Conservation (phyloP, 2,113 vertebrate genomes). For the Pollachius pollachius region DNA sequence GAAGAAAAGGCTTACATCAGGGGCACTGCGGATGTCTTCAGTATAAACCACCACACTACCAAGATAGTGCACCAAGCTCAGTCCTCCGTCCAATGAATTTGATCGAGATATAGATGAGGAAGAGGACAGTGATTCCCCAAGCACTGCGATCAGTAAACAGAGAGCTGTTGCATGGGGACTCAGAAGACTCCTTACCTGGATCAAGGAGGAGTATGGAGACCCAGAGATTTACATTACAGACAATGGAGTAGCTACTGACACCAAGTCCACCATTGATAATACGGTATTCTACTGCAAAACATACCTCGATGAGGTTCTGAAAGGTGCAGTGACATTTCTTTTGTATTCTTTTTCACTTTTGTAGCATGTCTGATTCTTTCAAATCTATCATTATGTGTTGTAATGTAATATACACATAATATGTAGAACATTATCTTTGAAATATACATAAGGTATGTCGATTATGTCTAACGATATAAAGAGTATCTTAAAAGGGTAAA, state of each 20-base stretch:
- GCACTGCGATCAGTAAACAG: slow-evolving; percentile 63
- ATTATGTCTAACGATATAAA: too few relatives aligned
- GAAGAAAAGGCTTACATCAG: slow-evolving; percentile 81
- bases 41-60: slow-evolving; percentile 82
- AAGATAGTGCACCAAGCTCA: slow-evolving; percentile 67
- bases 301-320: slow-evolving; percentile 90
- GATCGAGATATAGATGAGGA: slow-evolving; percentile 72
- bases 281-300: slow-evolving; percentile 87
- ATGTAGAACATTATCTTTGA: too few relatives aligned
- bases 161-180: slow-evolving; percentile 84
- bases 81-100: slow-evolving; percentile 74
- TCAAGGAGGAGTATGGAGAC: slow-evolving; percentile 89
- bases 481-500: too few relatives aligned
- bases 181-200: slow-evolving; percentile 89
- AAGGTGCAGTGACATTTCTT: too few relatives aligned
- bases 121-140: slow-evolving; percentile 70
- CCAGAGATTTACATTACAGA: slow-evolving; percentile 87
- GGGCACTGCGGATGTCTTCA: slow-evolving; percentile 88
- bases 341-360: too few relatives aligned
- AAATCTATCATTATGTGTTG: too few relatives aligned
- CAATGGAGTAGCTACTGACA: slow-evolving; percentile 78
- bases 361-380: slow-evolving; percentile 53
- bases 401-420: too few relatives aligned
- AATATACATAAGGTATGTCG: too few relatives aligned
- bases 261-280: slow-evolving; percentile 68